Evolutionary conservation across 2,113 vertebrate species (phyloP), one percentile per base, ranked within the genome.

Genomic region (Lampris megalopsis): DNA sequence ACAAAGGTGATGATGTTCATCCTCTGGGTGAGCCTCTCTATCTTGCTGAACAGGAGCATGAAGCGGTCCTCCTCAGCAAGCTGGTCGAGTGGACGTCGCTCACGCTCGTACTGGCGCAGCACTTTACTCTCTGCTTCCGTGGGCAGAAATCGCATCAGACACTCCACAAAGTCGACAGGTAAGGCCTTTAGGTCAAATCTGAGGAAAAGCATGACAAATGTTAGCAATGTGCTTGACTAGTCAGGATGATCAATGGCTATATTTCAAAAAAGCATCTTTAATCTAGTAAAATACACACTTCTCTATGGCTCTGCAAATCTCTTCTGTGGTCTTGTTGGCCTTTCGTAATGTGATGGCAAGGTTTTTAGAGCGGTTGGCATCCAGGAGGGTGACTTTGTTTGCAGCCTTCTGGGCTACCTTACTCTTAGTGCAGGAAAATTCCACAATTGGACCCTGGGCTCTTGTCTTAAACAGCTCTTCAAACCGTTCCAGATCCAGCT

Each of bases 381-480:
- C 98, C 68, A 99, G 92, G 63, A 99, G 94, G 0, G 95, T 97
- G 78, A 98, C 96, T 90, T 97, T 98, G 91, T 94, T 96, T 52
- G 92, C 91, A 0, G 89, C 86, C 61, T 96, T 97, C 76, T 97
- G 96, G 0, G 97, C 91, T 0, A 95, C 95, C 83, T 98, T 99
- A 90, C 71, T 96, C 92, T 97, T 99, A 76, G 96, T 91, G 61
- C 95, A 97, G 65, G 94, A 81, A 5, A 97, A 75, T 73, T 98
- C 97, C 38, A 99, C 92, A 13, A 97, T 81, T 0, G 97, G 95
- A 50, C 97, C 97, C 88, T 99, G 98, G 0, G 97, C 97, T 90
- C 97, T 97, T 36, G 97, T 99, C 92, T 99, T 99, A 73, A 99
- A 99, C 35, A 98, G 91, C 84, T 99, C 98, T 91, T 99, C 98